Evolutionary conservation across 2,797 vertebrate species (phyloP), one percentile per base, ranked within the genome.

Genomic region (Lutra lutra): DNA sequence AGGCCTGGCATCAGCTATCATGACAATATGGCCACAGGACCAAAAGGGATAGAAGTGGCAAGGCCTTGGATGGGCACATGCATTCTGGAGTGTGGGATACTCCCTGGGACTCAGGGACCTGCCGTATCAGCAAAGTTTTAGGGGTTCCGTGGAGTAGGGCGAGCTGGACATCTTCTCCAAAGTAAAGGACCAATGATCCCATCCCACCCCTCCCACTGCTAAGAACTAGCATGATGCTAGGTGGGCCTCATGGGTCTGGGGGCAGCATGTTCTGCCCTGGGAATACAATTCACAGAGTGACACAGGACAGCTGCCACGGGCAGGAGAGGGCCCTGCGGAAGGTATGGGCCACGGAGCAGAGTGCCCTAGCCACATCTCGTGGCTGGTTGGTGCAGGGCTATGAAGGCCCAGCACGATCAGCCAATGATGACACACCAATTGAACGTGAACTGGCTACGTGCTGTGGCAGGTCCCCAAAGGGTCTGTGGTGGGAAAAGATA

Each of bases 281-380:
- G n/a, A 58, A 48, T 5, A 29, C 0, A 3, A 32, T 21, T 21
- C 43, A 4, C 21, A 13, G 48, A 18, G 68, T 1, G 25, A 68
- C 40, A 3, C 14, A 12, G 32, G 75, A 56, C 43, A 35, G 68
- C 46, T 58, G n/a, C 51, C 0, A 43, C 20, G 7, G 70, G 70
- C 46, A 43, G 79, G 10, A 40, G 60, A 46, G 62, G 18, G 51
- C 43, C 48, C 72, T 5, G 15, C 2, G 43, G 87, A 21, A 43
- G 40, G 32, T 20, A 8, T 0, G 1, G 54, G 43, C 35, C 13
- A 0, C 1, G 9, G 23, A 29, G 2, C 56, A n/a, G 32, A 38
- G 2, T 1, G 51, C 27, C 18, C 73, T 56, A 6, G 15, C 6
- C 7, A 14, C 14, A 15, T 18, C 10, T 20, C 23, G 2, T 15